Evolutionary conservation across 2,797 vertebrate genomes (phyloP).

Genomic region (Esox masquinongy): DNA sequence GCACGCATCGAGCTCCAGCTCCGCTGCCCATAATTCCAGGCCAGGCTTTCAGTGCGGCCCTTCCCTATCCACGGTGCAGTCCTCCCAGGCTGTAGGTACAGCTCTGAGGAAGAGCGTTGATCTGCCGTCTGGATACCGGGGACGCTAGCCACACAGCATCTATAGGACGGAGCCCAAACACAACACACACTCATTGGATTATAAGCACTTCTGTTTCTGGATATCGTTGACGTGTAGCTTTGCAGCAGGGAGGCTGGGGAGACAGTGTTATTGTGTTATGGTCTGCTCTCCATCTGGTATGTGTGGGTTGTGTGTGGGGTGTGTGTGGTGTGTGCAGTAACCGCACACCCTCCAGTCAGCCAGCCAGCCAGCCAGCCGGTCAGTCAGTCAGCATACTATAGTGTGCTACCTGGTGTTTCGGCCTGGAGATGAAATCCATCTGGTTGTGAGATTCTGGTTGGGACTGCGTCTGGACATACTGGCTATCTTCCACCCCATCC

Average conservation of each 20-base stretch:
- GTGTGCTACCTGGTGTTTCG: slow-evolving; percentile 34
- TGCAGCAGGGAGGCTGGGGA: slow-evolving; percentile 57
- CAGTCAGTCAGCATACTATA: slow-evolving; percentile 49
- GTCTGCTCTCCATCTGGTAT: slow-evolving; percentile 68
- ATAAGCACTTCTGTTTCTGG: slow-evolving; percentile 38
- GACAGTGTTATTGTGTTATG: slow-evolving; percentile 71
- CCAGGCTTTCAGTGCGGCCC: slow-evolving; percentile 63
- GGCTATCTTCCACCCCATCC: slow-evolving; percentile 11
- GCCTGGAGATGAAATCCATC: slow-evolving; percentile 50
- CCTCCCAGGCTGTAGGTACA: slow-evolving; percentile 81
- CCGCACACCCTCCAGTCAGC: background rate
- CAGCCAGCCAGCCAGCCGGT: background rate
- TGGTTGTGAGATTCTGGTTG: slow-evolving; percentile 48
- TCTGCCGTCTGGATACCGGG: slow-evolving; percentile 72
- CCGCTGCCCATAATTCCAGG: slow-evolving; percentile 48
- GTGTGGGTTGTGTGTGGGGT: slow-evolving; percentile 37
- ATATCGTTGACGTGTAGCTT: slow-evolving; percentile 57
- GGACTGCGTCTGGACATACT: background rate
- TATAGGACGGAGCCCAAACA: slow-evolving; percentile 41
- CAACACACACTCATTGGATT: slow-evolving; percentile 36
- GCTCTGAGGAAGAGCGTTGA: slow-evolving; percentile 76
- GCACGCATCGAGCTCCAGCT: slow-evolving; percentile 10
- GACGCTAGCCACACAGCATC: slow-evolving; percentile 70
- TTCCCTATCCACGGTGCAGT: slow-evolving; percentile 74
- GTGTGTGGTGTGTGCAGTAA: slow-evolving; percentile 45